A percentile compares a stretch with the other conserved stretches of the same genome.
These are phyloP conservation scores for Lasioglossum figueresi DNA, from an alignment of 2,888 invertebrate species.

Conservation along the genomic window DNA sequence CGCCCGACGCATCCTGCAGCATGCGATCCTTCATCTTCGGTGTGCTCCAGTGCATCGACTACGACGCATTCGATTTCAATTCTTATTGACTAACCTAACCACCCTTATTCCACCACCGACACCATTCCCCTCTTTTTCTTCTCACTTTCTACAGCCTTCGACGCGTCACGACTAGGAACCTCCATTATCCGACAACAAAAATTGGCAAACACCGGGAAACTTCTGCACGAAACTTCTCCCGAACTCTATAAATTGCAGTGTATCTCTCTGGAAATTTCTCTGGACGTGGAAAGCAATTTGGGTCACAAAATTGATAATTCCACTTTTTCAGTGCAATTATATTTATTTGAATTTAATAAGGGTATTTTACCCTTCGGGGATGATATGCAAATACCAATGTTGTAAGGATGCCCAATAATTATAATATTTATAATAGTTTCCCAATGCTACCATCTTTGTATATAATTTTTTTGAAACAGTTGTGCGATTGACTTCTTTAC, in stretches of 20 bases:
- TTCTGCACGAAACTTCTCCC: background rate
- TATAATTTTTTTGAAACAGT: too few relatives aligned
- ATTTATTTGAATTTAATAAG: background rate
- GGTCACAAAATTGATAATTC: background rate
- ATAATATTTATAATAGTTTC: background rate
- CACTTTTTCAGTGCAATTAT: background rate
- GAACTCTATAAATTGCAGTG: background rate
- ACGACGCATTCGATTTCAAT: slow-evolving; percentile 61
- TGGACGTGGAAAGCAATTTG: background rate
- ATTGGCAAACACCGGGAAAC: background rate
- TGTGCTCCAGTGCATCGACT: slow-evolving; percentile 97
- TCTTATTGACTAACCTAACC: background rate
- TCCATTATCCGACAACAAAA: background rate
- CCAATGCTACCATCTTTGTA: background rate
- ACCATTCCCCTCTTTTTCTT: background rate
- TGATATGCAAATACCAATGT: too few relatives aligned
- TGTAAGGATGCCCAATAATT: background rate
- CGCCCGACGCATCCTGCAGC: slow-evolving; percentile 86
- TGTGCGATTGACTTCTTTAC: background rate
- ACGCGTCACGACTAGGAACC: background rate
- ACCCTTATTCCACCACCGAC: background rate
- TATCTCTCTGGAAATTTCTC: background rate
- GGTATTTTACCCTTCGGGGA: background rate
- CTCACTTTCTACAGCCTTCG: background rate
- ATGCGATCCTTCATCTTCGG: slow-evolving; percentile 96